Evolutionary conservation across 2,888 invertebrate species (phyloP).

Genomic region (Argyresthia albistria): DNA sequence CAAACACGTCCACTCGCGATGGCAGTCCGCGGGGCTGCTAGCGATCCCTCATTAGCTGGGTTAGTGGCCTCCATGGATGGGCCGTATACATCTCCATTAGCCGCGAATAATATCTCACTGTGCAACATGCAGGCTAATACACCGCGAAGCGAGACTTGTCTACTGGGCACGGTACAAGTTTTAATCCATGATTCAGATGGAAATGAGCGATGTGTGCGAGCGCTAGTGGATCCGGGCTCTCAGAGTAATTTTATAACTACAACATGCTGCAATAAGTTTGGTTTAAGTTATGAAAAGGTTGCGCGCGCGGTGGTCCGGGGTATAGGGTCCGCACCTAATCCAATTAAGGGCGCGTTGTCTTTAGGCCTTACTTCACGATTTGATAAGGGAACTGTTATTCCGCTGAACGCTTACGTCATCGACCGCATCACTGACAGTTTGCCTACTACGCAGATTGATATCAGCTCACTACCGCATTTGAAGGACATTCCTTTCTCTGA

Average conservation of each 20-base stretch:
- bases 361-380: background rate
- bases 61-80: no score
- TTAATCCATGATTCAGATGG: no score
- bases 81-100: no score
- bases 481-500: conserved; percentile 1
- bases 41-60: no score
- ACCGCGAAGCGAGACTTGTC: no score
- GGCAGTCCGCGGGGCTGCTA: no score
- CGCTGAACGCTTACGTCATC: background rate
- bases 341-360: background rate
- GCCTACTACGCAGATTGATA: background rate
- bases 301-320: background rate
- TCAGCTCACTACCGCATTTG: background rate
- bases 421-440: background rate
- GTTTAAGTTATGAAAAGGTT: background rate
- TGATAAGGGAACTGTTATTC: background rate
- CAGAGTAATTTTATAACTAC: conserved; percentile 1
- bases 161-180: no score
- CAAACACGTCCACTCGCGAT: no score
- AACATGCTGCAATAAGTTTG: background rate
- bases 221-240: background rate
- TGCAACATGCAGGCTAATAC: no score
- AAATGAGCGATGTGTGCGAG: background rate
- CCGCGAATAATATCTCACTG: no score
- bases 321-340: background rate